These are phyloP conservation scores for Myiagra hebetior DNA, from an alignment of 2,113 vertebrate species.

Conservation along the genomic window DNA sequence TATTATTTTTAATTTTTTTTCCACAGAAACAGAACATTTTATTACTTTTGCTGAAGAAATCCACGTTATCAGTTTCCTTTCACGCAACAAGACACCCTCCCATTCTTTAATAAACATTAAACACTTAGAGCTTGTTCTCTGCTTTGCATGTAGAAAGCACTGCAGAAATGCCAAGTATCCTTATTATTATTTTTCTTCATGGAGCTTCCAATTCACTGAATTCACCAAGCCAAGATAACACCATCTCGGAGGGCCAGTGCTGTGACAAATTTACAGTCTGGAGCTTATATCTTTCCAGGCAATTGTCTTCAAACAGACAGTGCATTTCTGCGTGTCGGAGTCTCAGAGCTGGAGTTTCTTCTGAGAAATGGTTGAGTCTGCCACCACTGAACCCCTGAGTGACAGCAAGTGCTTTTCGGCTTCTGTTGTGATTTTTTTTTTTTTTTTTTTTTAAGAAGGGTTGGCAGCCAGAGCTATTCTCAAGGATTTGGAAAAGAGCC, in stretches of 20 bases:
- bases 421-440: conserved; percentile 58
- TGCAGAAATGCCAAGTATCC: conserved; percentile 8
- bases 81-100: neutral
- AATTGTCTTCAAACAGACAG: conserved; percentile 66
- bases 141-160: conserved; percentile 6
- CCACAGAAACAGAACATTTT: conserved; percentile 20
- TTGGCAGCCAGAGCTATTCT: conserved; percentile 76
- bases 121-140: neutral
- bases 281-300: conserved; percentile 49
- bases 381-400: conserved; percentile 45
- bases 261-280: conserved; percentile 19
- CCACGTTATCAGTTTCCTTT: conserved; percentile 38
- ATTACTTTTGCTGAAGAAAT: conserved; percentile 40
- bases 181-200: neutral
- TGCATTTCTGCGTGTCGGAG: conserved; percentile 19
- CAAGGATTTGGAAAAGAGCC: conserved; percentile 81
- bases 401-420: conserved; percentile 66
- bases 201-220: conserved; percentile 54
- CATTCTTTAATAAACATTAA: conserved; percentile 35
- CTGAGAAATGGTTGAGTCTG: conserved; percentile 34
- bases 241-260: neutral
- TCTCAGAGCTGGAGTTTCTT: conserved; percentile 43
- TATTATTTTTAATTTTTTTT: neutral
- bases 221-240: conserved; percentile 32
- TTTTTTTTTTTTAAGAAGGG: conserved; percentile 17